These are phyloP conservation scores for Amiota minor DNA, from an alignment of 2,888 invertebrate species.

Conservation along the genomic window DNA sequence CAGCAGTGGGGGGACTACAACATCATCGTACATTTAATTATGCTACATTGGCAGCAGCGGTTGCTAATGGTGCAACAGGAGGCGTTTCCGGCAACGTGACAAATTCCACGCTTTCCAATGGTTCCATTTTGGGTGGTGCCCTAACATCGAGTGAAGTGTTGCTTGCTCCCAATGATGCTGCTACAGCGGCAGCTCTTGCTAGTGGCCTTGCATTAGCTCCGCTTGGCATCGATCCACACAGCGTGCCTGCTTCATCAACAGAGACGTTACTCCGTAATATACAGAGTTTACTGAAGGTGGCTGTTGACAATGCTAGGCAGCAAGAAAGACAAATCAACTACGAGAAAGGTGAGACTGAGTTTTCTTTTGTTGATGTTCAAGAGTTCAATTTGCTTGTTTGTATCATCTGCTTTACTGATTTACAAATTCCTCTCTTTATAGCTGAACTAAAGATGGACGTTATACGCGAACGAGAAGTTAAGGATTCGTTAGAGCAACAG, in stretches of 20 bases:
- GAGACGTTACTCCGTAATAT: slow-evolving; percentile 96
- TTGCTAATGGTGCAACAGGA: slow-evolving; percentile 68
- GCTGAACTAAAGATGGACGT: slow-evolving; percentile 98
- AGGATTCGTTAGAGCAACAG: slow-evolving; percentile 94
- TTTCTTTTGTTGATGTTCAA: neutral
- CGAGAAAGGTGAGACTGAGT: slow-evolving; percentile 87
- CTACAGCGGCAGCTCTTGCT: slow-evolving; percentile 68
- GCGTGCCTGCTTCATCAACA: slow-evolving; percentile 78
- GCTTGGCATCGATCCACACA: slow-evolving; percentile 71
- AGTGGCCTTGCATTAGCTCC: slow-evolving; percentile 69
- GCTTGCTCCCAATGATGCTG: slow-evolving; percentile 66
- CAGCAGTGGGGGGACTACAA: slow-evolving; percentile 70
- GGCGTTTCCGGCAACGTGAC: slow-evolving; percentile 48
- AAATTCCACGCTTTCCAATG: slow-evolving; percentile 66
- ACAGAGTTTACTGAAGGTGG: slow-evolving; percentile 95
- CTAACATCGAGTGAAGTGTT: slow-evolving; percentile 69
- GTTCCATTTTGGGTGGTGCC: slow-evolving; percentile 61
- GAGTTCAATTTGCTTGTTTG: neutral
- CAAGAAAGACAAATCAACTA: slow-evolving; percentile 96
- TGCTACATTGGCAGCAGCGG: slow-evolving; percentile 81
- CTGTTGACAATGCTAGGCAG: slow-evolving; percentile 97
- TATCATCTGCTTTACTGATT: no score
- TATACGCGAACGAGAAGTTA: slow-evolving; percentile 91
- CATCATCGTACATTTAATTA: slow-evolving; percentile 84
- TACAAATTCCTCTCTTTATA: slow-evolving; percentile 65